Conservation (phyloP, 2,113 vertebrate species). For the Toxostoma redivivum region DNA sequence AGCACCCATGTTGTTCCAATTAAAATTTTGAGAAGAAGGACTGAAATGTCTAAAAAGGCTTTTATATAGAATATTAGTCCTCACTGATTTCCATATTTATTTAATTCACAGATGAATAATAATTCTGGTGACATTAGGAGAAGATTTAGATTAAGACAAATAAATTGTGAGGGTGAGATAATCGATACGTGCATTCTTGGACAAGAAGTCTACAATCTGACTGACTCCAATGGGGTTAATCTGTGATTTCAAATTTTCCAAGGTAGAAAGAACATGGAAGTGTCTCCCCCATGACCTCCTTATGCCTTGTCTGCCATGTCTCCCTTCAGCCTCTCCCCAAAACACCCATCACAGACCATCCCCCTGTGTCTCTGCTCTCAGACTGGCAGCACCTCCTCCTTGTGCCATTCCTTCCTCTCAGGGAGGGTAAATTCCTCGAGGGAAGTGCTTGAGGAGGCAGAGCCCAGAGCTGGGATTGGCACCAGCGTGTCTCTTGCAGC, state of each 20-base stretch:
- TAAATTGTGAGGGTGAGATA: background rate
- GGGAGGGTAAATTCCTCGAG: accelerated
- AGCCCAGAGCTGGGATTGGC: background rate
- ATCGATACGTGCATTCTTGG: background rate
- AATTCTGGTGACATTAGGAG: background rate
- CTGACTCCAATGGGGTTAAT: background rate
- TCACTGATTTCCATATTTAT: background rate
- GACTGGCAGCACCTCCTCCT: background rate
- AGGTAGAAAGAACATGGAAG: background rate
- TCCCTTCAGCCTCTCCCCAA: background rate
- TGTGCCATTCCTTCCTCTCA: background rate
- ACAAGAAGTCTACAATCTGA: background rate
- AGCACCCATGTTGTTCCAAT: background rate
- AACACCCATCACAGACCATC: background rate
- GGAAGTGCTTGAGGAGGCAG: background rate
- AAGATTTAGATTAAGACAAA: background rate
- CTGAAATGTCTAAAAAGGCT: background rate
- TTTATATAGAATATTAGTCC: background rate
- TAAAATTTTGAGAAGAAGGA: background rate
- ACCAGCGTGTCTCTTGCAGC: background rate
- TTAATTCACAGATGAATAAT: background rate
- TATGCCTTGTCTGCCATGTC: background rate
- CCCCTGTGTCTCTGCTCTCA: background rate
- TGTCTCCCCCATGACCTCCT: background rate
- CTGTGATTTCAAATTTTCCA: background rate